phyloP scores from a whole-genome alignment of 1,140 invertebrate genomes.

The Rhagoletis pomonella region DNA sequence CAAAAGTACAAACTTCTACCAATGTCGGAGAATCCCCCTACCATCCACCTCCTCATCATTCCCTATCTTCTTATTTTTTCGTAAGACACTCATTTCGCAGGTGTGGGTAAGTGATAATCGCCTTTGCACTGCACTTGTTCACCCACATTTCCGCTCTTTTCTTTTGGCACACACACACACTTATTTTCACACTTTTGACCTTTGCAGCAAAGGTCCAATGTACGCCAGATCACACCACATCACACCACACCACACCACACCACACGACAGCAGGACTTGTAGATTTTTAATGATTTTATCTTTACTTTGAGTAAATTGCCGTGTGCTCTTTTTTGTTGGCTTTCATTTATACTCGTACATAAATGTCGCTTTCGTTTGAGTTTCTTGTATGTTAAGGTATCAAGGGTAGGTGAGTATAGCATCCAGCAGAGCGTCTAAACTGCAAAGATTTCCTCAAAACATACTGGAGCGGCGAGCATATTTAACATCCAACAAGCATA shows the following conservation, averaged over 20 bases:
- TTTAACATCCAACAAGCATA: too few relatives aligned
- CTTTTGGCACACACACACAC: background rate
- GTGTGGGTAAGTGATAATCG: conserved; percentile 5
- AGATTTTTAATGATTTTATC: conserved; percentile 51
- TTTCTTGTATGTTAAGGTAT: too few relatives aligned
- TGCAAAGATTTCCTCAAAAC: too few relatives aligned
- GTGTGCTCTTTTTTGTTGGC: background rate
- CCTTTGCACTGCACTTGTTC: background rate
- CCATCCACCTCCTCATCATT: background rate
- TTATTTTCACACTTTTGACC: conserved; percentile 33
- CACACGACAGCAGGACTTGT: conserved; percentile 4
- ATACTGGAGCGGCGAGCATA: too few relatives aligned
- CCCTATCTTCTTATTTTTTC: background rate
- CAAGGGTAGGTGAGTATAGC: too few relatives aligned
- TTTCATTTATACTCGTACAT: conserved; percentile 2
- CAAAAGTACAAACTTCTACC: background rate
- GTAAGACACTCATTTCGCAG: background rate
- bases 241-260: too few relatives aligned
- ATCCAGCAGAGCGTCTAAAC: too few relatives aligned
- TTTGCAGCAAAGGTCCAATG: background rate
- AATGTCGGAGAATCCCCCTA: background rate
- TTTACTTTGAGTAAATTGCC: conserved; percentile 46
- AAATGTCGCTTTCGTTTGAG: conserved; percentile 24
- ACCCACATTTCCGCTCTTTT: conserved; percentile 15
- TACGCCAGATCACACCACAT: too few relatives aligned